These are phyloP conservation scores for Meteorus cinctellus DNA, from an alignment of 2,888 invertebrate genomes.

Conservation along the genomic window DNA sequence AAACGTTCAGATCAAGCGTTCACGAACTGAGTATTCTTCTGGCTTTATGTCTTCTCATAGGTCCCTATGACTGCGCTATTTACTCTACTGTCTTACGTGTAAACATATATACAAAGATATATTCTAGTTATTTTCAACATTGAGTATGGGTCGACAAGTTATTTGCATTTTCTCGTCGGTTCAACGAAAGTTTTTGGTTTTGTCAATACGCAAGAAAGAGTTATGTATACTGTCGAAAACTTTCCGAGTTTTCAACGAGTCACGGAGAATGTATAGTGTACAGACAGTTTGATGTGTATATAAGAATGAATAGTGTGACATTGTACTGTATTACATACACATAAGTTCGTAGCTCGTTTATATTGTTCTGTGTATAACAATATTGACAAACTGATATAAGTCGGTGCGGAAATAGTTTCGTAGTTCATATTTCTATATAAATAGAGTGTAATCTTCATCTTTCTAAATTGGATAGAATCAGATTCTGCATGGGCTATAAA, in stretches of 20 bases:
- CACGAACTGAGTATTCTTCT: not conserved
- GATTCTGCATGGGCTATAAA: too few species aligned
- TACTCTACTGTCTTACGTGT: slow-evolving; percentile 1
- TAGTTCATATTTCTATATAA: too few species aligned
- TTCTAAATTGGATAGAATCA: too few species aligned
- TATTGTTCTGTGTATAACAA: not conserved
- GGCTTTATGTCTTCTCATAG: slow-evolving; percentile 42
- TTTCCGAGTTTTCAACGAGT: slow-evolving; percentile 21
- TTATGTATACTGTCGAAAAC: slow-evolving; percentile 10
- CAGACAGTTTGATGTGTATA: not conserved
- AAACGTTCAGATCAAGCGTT: slow-evolving; percentile 13
- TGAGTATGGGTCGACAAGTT: slow-evolving; percentile 45
- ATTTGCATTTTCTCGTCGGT: slow-evolving; percentile 50
- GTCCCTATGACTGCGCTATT: slow-evolving; percentile 27
- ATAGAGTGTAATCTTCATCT: too few species aligned
- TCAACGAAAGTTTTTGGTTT: slow-evolving; percentile 43
- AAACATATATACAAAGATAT: slow-evolving; percentile 1
- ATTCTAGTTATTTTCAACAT: slow-evolving; percentile 19
- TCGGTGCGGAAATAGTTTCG: not conserved
- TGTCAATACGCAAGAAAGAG: slow-evolving; percentile 32
- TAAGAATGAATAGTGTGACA: not conserved
- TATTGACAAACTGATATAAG: not conserved
- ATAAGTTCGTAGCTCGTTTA: not conserved
- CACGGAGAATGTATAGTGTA: not conserved
- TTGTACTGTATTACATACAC: not conserved